These are phyloP conservation scores for Drosophila emarginata DNA, from an alignment of 2,888 invertebrate species.

Conservation along the genomic window DNA sequence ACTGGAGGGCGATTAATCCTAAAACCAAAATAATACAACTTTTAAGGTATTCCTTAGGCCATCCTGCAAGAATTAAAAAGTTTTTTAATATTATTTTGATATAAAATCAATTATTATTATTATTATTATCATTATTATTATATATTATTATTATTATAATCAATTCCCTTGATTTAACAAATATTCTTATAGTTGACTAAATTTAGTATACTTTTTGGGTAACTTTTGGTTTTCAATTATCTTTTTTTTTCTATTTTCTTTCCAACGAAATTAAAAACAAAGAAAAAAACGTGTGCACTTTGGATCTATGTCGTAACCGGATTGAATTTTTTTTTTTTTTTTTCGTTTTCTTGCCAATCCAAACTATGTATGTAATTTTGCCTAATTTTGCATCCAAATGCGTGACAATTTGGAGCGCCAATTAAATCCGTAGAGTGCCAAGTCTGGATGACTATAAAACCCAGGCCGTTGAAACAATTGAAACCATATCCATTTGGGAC, in stretches of 20 bases:
- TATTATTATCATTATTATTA: too few relatives aligned
- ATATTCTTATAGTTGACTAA: too few relatives aligned
- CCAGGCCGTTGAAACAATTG: neutral
- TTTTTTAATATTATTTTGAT: too few relatives aligned
- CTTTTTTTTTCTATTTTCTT: too few relatives aligned
- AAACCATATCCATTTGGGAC: slow-evolving; percentile 34
- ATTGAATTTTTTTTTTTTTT: slow-evolving; percentile 23
- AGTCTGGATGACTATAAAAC: slow-evolving; percentile 50
- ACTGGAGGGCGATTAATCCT: too few relatives aligned
- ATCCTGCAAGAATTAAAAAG: too few relatives aligned
- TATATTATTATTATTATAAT: too few relatives aligned
- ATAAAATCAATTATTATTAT: too few relatives aligned
- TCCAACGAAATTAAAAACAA: neutral
- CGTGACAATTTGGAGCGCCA: slow-evolving; percentile 38
- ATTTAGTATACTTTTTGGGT: too few relatives aligned
- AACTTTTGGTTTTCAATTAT: neutral
- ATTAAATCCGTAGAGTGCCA: slow-evolving; percentile 26
- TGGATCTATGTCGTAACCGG: slow-evolving; percentile 31
- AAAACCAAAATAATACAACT: too few relatives aligned
- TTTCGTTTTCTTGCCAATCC: slow-evolving; percentile 9
- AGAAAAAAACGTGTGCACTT: neutral
- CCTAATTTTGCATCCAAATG: slow-evolving; percentile 52
- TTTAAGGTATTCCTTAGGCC: too few relatives aligned
- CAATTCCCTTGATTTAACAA: too few relatives aligned
- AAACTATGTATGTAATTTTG: slow-evolving; percentile 47